Evolutionary conservation across 2,888 invertebrate genomes (phyloP), one percentile per base, ranked within the genome.

Genomic region (Taenaris catops): DNA sequence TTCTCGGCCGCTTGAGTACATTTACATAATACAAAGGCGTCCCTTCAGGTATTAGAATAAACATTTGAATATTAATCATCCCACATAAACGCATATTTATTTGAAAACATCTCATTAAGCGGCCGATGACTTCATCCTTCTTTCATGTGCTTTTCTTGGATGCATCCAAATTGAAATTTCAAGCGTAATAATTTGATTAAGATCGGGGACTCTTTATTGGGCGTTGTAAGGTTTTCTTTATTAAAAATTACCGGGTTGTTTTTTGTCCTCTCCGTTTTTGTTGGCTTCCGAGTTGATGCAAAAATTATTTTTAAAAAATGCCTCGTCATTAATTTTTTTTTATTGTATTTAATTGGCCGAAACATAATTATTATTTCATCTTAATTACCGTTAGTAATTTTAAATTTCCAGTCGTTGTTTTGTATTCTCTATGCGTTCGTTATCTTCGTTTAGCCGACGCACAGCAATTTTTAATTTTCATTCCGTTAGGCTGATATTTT

Each of bases 61-160:
- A 38, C 35, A 46, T 46, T 56, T 41, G 39, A 45, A 53, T 57
- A 48, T 53, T 48, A 55, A 63, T 55, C 39, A 37, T 44, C 46
- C 39, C 48, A 55, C 48, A 47, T 54, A 48, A 57, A 54, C 41
- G 44, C 51, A 53, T 53, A 45, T 50, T 44, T 50, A 53, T 48
- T 53, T 53, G 47, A 49, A 54, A 61, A 53, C 51, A 53, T 49
- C 48, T 38, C 60, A 66, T 69, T 69, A 66, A 55, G 28, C 55
- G 69, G 55, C 25, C 69, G 49, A 66, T 71, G 55, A 63, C 66
- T 53, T 27, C 8, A 47, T 36, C 25, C 43, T 53, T 53, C 49
- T 53, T 51, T 47, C 43, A 44, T 44, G 31, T 40, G 33, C 24
- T 32, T 19, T 39, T 41, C 31, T 39, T 25, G 34, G 8, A 34